Evolutionary conservation across 2,113 vertebrate genomes (phyloP).

Genomic region (Aix galericulata): DNA sequence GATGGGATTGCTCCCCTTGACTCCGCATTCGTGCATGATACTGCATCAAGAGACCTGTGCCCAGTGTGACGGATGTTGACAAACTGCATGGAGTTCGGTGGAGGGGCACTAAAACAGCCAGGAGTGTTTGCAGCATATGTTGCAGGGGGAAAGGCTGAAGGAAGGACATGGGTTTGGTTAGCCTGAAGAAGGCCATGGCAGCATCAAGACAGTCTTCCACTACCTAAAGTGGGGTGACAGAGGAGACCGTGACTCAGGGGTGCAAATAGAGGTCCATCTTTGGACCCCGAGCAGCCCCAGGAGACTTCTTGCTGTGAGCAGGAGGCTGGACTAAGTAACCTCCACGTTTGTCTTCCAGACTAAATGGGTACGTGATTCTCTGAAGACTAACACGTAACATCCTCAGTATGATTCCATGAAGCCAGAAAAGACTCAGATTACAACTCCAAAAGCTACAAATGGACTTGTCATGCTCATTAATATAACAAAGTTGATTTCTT

Average conservation of each 20-base stretch:
- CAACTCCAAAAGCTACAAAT: not conserved
- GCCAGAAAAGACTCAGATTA: not conserved
- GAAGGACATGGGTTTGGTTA: not conserved
- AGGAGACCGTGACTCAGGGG: not conserved
- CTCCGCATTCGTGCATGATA: not conserved
- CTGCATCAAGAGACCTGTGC: not conserved
- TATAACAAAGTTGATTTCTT: not conserved
- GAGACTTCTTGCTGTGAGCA: not conserved
- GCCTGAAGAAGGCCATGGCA: not conserved
- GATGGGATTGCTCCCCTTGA: not conserved
- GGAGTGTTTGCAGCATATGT: not conserved
- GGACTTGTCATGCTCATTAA: not conserved
- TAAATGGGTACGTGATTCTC: not conserved
- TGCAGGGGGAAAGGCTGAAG: not conserved
- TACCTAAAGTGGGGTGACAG: accelerated
- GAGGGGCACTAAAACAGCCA: not conserved
- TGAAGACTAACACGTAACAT: not conserved
- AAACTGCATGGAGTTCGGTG: not conserved
- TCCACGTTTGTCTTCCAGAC: not conserved
- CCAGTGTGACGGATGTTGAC: accelerated
- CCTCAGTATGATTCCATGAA: not conserved
- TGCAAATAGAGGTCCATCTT: not conserved
- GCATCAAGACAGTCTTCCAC: not conserved
- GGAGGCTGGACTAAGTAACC: not conserved
- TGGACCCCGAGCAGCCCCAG: not conserved